Evolutionary conservation across 2,797 vertebrate species (phyloP).

Genomic region (Limnodromus scolopaceus): DNA sequence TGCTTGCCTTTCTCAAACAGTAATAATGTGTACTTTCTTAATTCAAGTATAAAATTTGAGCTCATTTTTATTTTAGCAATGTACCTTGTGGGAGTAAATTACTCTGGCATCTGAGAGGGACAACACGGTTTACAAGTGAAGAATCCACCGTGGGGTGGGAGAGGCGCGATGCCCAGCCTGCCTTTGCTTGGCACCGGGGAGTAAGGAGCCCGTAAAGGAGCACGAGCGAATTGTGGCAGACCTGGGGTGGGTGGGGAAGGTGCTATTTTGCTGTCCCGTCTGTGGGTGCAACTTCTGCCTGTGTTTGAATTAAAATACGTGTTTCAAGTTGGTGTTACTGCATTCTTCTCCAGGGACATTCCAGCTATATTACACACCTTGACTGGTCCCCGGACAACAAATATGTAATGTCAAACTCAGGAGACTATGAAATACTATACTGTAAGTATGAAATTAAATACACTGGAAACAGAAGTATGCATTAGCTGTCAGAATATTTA

Average conservation of each 20-base stretch:
- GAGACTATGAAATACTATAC: slow-evolving; percentile 99
- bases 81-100: background rate
- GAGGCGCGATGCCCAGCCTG: background rate
- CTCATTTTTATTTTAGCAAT: background rate
- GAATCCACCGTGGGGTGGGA: fast-evolving
- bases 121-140: background rate
- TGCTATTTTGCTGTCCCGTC: background rate
- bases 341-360: slow-evolving; percentile 89
- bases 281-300: background rate
- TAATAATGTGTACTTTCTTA: background rate
- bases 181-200: background rate
- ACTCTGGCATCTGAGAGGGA: background rate
- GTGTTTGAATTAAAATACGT: background rate
- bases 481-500: slow-evolving; percentile 8
- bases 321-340: slow-evolving; percentile 8
- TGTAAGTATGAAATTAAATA: slow-evolving; percentile 86
- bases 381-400: slow-evolving; percentile 99
- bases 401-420: slow-evolving; percentile 99
- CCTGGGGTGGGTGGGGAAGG: background rate
- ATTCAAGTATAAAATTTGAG: background rate
- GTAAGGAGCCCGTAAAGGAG: background rate
- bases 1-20: background rate
- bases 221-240: background rate
- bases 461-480: background rate
- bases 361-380: slow-evolving; percentile 99